Evolutionary conservation across 37 sponge, comb jelly and placozoan genomes (phyloP).

Genomic region (Ephydatia muelleri): DNA sequence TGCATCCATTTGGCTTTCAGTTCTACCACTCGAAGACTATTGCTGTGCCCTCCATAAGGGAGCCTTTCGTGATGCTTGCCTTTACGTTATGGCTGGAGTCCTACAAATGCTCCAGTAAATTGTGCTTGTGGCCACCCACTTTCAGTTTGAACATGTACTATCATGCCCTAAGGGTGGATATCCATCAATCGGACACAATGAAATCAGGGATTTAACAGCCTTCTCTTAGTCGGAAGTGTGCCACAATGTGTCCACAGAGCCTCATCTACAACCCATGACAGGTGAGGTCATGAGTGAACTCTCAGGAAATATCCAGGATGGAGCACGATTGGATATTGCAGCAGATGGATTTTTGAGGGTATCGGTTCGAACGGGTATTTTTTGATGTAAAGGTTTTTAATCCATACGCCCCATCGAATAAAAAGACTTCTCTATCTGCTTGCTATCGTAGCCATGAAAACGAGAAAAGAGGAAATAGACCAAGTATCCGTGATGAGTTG

Average conservation of each 20-base stretch:
- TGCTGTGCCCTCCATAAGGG: too few relatives aligned
- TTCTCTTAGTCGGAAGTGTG: too few relatives aligned
- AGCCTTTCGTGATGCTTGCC: too few relatives aligned
- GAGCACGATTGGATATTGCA: constrained; percentile 29
- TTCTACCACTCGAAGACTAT: too few relatives aligned
- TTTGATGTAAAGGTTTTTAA: constrained; percentile 52
- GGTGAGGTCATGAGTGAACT: constrained; percentile 8
- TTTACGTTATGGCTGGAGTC: too few relatives aligned
- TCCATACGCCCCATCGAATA: constrained; percentile 37
- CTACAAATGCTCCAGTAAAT: too few relatives aligned
- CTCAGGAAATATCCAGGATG: constrained; percentile 21
- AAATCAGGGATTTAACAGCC: too few relatives aligned
- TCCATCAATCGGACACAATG: too few relatives aligned
- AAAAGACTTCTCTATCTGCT: background rate
- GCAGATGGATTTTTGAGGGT: constrained; percentile 37
- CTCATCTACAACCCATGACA: constrained; percentile 30
- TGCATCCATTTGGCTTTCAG: too few relatives aligned
- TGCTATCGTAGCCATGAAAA: constrained; percentile 10
- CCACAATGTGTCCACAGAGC: background rate
- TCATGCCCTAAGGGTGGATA: background rate
- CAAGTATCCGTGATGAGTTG: constrained; percentile 20
- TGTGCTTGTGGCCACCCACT: too few relatives aligned
- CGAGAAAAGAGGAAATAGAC: constrained; percentile 18
- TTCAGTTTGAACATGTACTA: too few relatives aligned
- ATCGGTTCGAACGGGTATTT: constrained; percentile 21